These are phyloP conservation scores for Panagrolaimus sp. DNA, from an alignment of 1,140 invertebrate genomes.

Conservation along the genomic window DNA sequence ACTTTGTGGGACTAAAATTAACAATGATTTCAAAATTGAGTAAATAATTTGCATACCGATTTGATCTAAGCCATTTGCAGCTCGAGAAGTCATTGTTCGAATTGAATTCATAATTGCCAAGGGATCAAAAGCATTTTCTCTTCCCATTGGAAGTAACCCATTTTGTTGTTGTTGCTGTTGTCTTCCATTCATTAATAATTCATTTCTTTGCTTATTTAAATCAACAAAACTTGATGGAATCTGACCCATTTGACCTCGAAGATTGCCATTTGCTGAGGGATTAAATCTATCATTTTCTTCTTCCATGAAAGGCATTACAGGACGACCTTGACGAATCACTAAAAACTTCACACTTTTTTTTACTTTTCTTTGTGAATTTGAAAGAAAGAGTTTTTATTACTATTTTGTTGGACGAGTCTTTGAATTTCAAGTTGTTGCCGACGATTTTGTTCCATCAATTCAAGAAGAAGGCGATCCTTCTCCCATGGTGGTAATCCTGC, in stretches of 20 bases:
- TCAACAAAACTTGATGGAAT: background rate
- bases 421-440: conserved; percentile 5
- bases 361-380: too few relatives aligned
- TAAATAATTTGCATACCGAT: background rate
- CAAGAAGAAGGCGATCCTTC: conserved; percentile 1
- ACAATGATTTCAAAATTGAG: background rate
- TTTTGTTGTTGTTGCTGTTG: background rate
- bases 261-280: too few relatives aligned
- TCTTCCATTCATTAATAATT: background rate
- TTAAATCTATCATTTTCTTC: background rate
- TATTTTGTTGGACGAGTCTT: conserved; percentile 9
- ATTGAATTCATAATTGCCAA: conserved; percentile 3
- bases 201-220: background rate
- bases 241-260: background rate
- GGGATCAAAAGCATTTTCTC: too few relatives aligned
- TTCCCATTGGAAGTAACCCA: background rate
- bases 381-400: background rate
- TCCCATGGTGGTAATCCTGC: background rate
- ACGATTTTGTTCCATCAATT: conserved; percentile 8
- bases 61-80: conserved; percentile 1
- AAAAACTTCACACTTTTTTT: background rate
- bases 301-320: background rate
- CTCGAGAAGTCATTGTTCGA: background rate
- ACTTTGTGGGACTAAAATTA: background rate
- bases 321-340: conserved; percentile 8